Conservation (phyloP, 2,888 invertebrate species). For the Drosophila kambysellisi region DNA sequence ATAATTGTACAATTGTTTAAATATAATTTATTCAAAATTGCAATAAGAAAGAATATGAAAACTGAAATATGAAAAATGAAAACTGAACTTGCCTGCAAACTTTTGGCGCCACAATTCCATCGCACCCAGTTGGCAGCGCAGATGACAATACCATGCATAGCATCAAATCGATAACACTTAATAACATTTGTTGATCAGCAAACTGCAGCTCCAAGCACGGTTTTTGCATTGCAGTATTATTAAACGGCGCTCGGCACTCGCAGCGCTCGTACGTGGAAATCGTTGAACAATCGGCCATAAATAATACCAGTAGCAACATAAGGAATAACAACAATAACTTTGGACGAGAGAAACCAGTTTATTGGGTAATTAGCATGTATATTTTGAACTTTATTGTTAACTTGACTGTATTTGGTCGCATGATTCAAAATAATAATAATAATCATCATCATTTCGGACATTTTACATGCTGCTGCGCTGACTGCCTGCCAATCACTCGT, state of each 20-base stretch:
- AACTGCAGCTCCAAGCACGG: slow-evolving; percentile 14
- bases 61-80: too few species aligned
- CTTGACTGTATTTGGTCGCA: slow-evolving; percentile 42
- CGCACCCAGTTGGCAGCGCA: slow-evolving; percentile 24
- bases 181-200: slow-evolving; percentile 39
- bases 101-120: slow-evolving; percentile 1
- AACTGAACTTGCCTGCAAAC: background rate
- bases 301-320: slow-evolving; percentile 17
- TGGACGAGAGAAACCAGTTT: slow-evolving; percentile 60
- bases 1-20: too few species aligned
- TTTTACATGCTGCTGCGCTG: slow-evolving; percentile 22
- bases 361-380: slow-evolving; percentile 70
- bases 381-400: slow-evolving; percentile 52
- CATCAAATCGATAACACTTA: slow-evolving; percentile 43
- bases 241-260: slow-evolving; percentile 18
- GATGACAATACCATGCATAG: slow-evolving; percentile 1
- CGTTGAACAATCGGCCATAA: slow-evolving; percentile 24
- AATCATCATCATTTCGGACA: slow-evolving; percentile 24
- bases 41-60: background rate
- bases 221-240: slow-evolving; percentile 26
- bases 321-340: slow-evolving; percentile 16
- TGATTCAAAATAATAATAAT: slow-evolving; percentile 36
- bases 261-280: slow-evolving; percentile 7
- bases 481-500: background rate
- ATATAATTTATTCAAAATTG: too few species aligned